These are phyloP conservation scores for Ptiloglossa arizonensis DNA, from an alignment of 1,140 invertebrate genomes.

Conservation along the genomic window DNA sequence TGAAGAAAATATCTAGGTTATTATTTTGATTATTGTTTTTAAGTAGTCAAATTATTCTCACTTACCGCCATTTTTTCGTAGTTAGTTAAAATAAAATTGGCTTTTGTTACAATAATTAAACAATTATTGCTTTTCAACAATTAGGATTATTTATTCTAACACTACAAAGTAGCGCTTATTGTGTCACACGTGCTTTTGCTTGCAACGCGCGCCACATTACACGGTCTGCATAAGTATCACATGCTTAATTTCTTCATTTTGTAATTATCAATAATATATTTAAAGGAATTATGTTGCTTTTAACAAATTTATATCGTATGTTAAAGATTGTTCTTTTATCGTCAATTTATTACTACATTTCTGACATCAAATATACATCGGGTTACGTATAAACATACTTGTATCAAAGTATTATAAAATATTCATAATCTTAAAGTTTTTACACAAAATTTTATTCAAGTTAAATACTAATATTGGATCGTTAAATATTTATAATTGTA, in stretches of 20 bases:
- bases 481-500: not conserved
- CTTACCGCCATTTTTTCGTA: slow-evolving; percentile 26
- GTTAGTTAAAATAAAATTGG: not conserved
- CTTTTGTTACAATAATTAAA: not conserved
- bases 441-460: not conserved
- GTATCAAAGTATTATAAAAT: not conserved
- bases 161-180: no score
- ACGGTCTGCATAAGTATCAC: not conserved
- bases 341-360: not conserved
- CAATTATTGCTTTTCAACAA: not conserved
- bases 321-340: not conserved
- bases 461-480: not conserved
- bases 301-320: not conserved
- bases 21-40: not conserved
- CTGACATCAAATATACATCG: not conserved
- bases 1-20: slow-evolving; percentile 4
- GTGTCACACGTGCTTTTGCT: slow-evolving; percentile 6
- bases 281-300: not conserved
- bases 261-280: not conserved
- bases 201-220: not conserved
- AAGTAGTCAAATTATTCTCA: not conserved
- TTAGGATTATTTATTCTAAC: not conserved
- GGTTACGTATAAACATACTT: not conserved
- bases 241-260: not conserved
- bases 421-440: not conserved